Conservation (phyloP, 2,113 vertebrate species). For the Vanacampus margaritifer region DNA sequence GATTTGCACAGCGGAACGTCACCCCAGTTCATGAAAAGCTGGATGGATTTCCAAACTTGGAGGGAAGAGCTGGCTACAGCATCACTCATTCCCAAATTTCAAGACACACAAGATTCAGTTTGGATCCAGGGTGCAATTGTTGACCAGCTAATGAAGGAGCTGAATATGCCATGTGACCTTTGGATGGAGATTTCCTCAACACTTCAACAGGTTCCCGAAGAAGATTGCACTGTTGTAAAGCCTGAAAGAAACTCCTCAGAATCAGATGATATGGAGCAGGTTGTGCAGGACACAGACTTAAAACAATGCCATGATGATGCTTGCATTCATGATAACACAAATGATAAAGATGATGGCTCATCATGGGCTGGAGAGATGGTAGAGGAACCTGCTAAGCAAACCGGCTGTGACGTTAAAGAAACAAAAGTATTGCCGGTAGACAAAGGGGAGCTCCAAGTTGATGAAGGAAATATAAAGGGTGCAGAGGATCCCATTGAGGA, state of each 20-base stretch:
- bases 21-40: slow-evolving; percentile 55
- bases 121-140: slow-evolving; percentile 48
- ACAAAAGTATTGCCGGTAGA: slow-evolving; percentile 12
- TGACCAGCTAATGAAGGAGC: slow-evolving; percentile 66
- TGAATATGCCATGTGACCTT: slow-evolving; percentile 65
- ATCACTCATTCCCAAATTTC: slow-evolving; percentile 50
- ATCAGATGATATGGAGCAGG: slow-evolving; percentile 45
- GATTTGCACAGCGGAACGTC: slow-evolving; percentile 75
- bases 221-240: slow-evolving; percentile 44
- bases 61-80: slow-evolving; percentile 53
- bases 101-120: slow-evolving; percentile 50
- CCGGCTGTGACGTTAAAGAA: neutral
- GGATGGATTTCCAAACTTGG: slow-evolving; percentile 65
- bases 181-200: slow-evolving; percentile 56
- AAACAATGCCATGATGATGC: slow-evolving; percentile 13
- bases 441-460: slow-evolving; percentile 2
- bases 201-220: slow-evolving; percentile 37
- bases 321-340: slow-evolving; percentile 2
- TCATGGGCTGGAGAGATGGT: slow-evolving; percentile 1
- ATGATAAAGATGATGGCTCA: neutral
- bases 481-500: neutral
- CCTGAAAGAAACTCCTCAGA: slow-evolving; percentile 35
- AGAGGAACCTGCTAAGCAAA: slow-evolving; percentile 7
- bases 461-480: slow-evolving; percentile 4
- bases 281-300: slow-evolving; percentile 10